Evolutionary conservation across 1,140 invertebrate genomes (phyloP).

Genomic region (Calliopsis andreniformis): DNA sequence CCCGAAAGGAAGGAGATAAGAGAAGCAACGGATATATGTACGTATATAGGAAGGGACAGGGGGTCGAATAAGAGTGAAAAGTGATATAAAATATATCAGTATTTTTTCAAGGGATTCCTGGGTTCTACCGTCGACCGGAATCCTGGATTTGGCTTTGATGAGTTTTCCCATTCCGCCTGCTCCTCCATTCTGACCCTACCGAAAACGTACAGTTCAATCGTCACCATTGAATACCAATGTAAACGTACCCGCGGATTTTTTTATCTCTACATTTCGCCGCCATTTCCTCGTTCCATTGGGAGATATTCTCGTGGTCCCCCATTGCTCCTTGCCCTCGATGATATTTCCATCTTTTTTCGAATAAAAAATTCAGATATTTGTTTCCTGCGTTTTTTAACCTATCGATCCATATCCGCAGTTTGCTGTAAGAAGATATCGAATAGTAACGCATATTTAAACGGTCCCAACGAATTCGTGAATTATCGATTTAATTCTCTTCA

Average conservation of each 20-base stretch:
- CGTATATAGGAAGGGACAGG: neutral
- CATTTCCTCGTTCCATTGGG: conserved; percentile 18
- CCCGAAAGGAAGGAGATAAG: neutral
- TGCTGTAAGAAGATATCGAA: conserved; percentile 22
- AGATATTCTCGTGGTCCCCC: conserved; percentile 37
- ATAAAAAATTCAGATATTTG: conserved; percentile 51
- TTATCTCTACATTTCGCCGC: conserved; percentile 47
- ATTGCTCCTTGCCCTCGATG: conserved; percentile 1
- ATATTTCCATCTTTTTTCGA: neutral
- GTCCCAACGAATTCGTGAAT: conserved; percentile 16
- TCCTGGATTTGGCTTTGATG: conserved; percentile 75
- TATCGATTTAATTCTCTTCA: neutral
- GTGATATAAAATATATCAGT: conserved; percentile 74
- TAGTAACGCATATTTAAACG: conserved; percentile 4
- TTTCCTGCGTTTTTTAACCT: conserved; percentile 40
- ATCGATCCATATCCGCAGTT: neutral
- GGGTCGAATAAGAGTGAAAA: conserved; percentile 53
- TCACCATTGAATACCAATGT: conserved; percentile 74
- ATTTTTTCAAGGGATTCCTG: conserved; percentile 72
- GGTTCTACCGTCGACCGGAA: conserved; percentile 47
- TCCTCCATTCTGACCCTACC: conserved; percentile 49
- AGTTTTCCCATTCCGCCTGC: conserved; percentile 64
- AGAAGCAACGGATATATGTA: neutral
- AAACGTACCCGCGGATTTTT: conserved; percentile 67
- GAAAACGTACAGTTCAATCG: conserved; percentile 72